Base-by-base conservation (phyloP, 2,888 invertebrate genomes). In the Leptopilina drosophilae region DNA sequence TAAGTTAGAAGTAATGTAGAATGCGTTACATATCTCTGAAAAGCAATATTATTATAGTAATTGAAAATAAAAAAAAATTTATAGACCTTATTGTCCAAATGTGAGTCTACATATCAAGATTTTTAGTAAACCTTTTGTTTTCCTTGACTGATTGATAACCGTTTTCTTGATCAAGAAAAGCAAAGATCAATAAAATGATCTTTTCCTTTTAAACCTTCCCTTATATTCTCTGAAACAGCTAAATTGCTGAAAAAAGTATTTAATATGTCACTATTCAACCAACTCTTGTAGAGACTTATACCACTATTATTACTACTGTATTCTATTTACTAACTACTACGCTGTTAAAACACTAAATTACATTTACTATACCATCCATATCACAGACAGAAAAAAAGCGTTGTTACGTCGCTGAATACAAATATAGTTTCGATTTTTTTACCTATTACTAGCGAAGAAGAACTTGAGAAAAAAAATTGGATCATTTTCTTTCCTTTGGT, bases 31-130 rank as follows among this genome's bases (percentile, higher is more conserved):
- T 77, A 65, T 77, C 77, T 77, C 49, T 65, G n/a, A 73, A 73
- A 73, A 73, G 56, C 33, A 33, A 73, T n/a, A n/a, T 73, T 73
- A 11, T 49, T 49, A 49, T 11, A 12, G 12, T 73, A 9, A 73
- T 76, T 76, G 73, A 82, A 81, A 80, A 82, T 76, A 82, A 67
- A 33, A 33, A 33, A 20, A 77, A 84, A 78, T 80, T 81, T 26
- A 82, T 84, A 85, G 83, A 77, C 82, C 78, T 83, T 83, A 80
- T 49, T 80, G 79, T 81, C 86, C 85, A 86, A 49, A 87, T 84
- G 84, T 87, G 84, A 85, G 87, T 87, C 87, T 87, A 89, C 88
- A 89, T 89, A 89, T 89, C 89, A 89, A 33, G 85, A 87, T 82
- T 84, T 83, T 49, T 49, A 84, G 65, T 65, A 62, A 56, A 73